phyloP scores from a whole-genome alignment of 2,113 vertebrate genomes.

The Mixornis gularis region DNA sequence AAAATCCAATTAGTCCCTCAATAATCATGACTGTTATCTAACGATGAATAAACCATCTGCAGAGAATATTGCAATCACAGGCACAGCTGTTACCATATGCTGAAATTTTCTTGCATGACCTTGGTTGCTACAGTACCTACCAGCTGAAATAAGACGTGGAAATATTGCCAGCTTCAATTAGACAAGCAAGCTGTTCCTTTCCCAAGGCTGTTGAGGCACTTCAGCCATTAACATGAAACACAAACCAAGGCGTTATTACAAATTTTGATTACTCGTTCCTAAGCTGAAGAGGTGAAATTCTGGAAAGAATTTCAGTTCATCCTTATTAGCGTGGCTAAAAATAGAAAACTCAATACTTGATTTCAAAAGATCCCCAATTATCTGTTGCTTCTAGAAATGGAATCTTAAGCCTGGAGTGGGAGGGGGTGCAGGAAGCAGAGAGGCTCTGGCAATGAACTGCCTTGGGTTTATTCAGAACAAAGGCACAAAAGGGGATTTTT shows the following conservation, averaged over 20 bases:
- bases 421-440: constrained; percentile 28
- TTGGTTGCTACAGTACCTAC: constrained; percentile 67
- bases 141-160: constrained; percentile 60
- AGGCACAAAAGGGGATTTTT: constrained; percentile 34
- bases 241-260: constrained; percentile 54
- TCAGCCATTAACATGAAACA: constrained; percentile 62
- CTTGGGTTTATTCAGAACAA: constrained; percentile 40
- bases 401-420: constrained; percentile 31
- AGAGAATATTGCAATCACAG: constrained; percentile 32
- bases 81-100: constrained; percentile 29
- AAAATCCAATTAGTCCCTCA: constrained; percentile 45
- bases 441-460: constrained; percentile 56
- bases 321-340: constrained; percentile 56
- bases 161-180: constrained; percentile 72
- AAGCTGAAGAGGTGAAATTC: constrained; percentile 66
- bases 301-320: constrained; percentile 69
- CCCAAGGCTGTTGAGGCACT: constrained; percentile 63
- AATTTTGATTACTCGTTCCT: constrained; percentile 68
- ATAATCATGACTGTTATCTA: constrained; percentile 54
- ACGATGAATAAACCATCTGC: constrained; percentile 49
- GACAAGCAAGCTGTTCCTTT: constrained; percentile 64
- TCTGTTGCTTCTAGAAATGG: constrained; percentile 68
- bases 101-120: constrained; percentile 63
- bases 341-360: constrained; percentile 43
- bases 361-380: constrained; percentile 70